Base-by-base conservation (phyloP, 2,888 invertebrate species). In the Protophormia terraenovae region DNA sequence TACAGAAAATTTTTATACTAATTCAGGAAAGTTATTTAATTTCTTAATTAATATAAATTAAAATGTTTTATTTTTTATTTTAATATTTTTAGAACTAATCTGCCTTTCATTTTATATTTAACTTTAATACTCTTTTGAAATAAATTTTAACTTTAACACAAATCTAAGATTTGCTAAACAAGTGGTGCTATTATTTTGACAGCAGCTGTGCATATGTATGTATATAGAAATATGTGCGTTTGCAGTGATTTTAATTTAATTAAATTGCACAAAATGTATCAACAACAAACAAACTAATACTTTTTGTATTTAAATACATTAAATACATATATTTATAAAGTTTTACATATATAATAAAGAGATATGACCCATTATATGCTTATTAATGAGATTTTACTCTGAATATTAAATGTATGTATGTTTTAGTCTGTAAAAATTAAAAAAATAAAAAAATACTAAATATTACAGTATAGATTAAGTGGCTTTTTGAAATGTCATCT, bases 211-310 rank as follows among this genome's bases (percentile, higher is more conserved):
- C n/a, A n/a, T n/a, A n/a, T n/a, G n/a, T n/a, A n/a, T n/a, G n/a
- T n/a, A n/a, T n/a, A n/a, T n/a, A n/a, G n/a, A n/a, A n/a, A n/a
- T n/a, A 64, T 67, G 24, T 73, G 67, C 67, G 82, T 78, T 77
- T 82, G 73, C 81, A 62, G 73, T 69, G 81, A 85, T 85, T 85
- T 85, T 85, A 85, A 85, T 85, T 85, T 82, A 85, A 85, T 85
- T 85, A 85, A 82, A 85, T 82, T 78, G 82, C 69, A 78, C 62
- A 73, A 73, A 67, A 55, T 69, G 16, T n/a, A 27, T 27, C 38
- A 64, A 22, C 10, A 29, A 55, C 19, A 55, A 3, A 64, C 12
- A 55, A 24, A 29, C 16, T 47, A 14, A 32, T 22, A 64, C 19
- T 32, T 67, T 35, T 45, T 5, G 14, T 19, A 58, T 67, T 32